Base-by-base conservation (phyloP, 2,797 vertebrate species). In the Mycteria americana region DNA sequence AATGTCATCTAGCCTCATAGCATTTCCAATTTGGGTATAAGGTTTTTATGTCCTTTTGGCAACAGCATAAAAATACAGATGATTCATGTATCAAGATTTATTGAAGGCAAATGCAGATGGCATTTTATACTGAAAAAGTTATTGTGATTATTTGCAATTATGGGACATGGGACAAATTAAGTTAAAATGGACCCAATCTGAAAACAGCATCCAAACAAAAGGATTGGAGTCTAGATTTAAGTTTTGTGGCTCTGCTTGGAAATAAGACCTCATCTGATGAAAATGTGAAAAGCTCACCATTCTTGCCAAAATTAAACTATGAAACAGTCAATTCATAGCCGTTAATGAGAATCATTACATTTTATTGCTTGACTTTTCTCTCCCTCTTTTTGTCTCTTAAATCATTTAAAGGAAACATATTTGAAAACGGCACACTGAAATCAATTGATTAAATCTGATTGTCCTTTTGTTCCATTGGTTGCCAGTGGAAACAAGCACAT, bases 301-400 rank as follows among this genome's bases (percentile, higher is more conserved):
- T 54, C 19, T 37, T 72, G 48, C 45, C 57, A 72, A 93, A 94
- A 88, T 91, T 74, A 88, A 83, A 63, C 24, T 54, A 16, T 35
- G 53, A 59, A 93, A 35, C 15, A 31, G 50, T 51, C 30, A 35
- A 78, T 94, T 89, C 75, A 30, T 35, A 77, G 35, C 28, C 48
- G 33, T 85, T 94, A 63, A 92, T 80, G 73, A 82, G 75, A 78
- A 92, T 30, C 60, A 88, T 91, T 95, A 85, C 24, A 51, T 27
- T 92, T 85, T 83, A 93, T 81, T 73, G 21, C 57, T 91, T 87
- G 92, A 80, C 87, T 96, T 96, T 54, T 85, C 56, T 70, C 62
- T 91, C 67, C 31, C 9, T 88, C 48, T 45, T 92, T 89, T 93
- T 67, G 30, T 88, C 43, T 78, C 62, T 85, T 78, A 50, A 89